Evolutionary conservation across 2,888 invertebrate genomes (phyloP).

Genomic region (Ennomos erosarius): DNA sequence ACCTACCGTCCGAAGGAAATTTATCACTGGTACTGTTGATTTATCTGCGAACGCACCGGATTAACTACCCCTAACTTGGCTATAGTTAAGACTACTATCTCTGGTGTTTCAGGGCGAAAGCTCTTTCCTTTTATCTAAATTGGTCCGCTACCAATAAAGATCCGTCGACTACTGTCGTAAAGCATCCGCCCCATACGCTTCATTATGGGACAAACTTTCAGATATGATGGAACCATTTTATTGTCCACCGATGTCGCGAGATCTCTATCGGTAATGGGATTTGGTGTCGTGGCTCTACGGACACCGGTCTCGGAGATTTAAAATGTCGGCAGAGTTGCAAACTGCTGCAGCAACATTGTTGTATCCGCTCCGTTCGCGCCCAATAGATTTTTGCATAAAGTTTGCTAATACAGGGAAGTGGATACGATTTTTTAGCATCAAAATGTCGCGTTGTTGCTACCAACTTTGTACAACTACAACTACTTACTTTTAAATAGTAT

Average conservation of each 20-base stretch:
- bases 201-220: constrained; percentile 85
- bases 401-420: constrained; percentile 44
- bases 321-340: constrained; percentile 57
- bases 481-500: no score
- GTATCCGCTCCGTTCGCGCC: constrained; percentile 28
- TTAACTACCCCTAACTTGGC: constrained; percentile 85
- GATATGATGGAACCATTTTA: constrained; percentile 85
- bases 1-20: constrained; percentile 79
- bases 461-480: constrained; percentile 4
- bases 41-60: constrained; percentile 78
- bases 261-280: constrained; percentile 83
- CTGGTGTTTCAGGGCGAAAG: constrained; percentile 82
- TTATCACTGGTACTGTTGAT: constrained; percentile 83
- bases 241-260: constrained; percentile 84
- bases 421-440: constrained; percentile 40
- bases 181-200: constrained; percentile 84
- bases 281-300: constrained; percentile 55
- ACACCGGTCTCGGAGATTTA: constrained; percentile 55
- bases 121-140: constrained; percentile 86
- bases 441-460: constrained; percentile 28
- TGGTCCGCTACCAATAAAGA: constrained; percentile 85
- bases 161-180: constrained; percentile 83
- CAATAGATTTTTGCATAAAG: constrained; percentile 49
- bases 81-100: constrained; percentile 85
- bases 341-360: constrained; percentile 54